A percentile compares a stretch with the other conserved stretches of the same genome.
Evolutionary conservation across 1,140 invertebrate species (phyloP).

Genomic region (Papilio aristodemus): DNA sequence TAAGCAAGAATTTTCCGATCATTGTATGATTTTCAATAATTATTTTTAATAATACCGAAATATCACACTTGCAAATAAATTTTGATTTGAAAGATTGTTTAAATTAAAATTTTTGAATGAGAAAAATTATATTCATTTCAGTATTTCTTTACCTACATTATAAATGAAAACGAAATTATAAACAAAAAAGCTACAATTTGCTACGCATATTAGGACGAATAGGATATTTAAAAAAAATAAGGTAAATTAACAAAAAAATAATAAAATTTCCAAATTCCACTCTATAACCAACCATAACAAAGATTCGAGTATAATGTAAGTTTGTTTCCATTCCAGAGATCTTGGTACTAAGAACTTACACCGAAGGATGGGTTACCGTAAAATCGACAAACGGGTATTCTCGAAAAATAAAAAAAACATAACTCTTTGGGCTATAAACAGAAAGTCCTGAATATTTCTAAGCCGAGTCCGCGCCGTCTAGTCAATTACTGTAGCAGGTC

Average conservation of each 20-base stretch:
- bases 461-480: conserved; percentile 45
- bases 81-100: background rate
- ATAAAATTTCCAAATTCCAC: conserved; percentile 2
- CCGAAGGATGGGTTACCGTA: background rate
- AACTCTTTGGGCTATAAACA: conserved; percentile 69
- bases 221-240: conserved; percentile 1
- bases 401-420: conserved; percentile 37
- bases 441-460: conserved; percentile 50
- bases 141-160: background rate
- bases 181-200: conserved; percentile 18
- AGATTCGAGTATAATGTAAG: background rate
- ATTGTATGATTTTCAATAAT: background rate
- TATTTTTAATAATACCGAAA: too few relatives aligned
- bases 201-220: conserved; percentile 5
- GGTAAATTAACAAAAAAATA: conserved; percentile 13
- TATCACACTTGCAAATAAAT: too few relatives aligned
- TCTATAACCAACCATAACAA: conserved; percentile 12
- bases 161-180: background rate
- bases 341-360: background rate
- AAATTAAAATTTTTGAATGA: background rate
- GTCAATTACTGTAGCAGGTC: conserved; percentile 91
- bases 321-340: conserved; percentile 5
- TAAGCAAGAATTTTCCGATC: background rate
- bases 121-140: background rate
- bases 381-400: conserved; percentile 24